These are phyloP conservation scores for Sylvilagus floridanus DNA, from an alignment of 2,797 vertebrate genomes.

Conservation along the genomic window DNA sequence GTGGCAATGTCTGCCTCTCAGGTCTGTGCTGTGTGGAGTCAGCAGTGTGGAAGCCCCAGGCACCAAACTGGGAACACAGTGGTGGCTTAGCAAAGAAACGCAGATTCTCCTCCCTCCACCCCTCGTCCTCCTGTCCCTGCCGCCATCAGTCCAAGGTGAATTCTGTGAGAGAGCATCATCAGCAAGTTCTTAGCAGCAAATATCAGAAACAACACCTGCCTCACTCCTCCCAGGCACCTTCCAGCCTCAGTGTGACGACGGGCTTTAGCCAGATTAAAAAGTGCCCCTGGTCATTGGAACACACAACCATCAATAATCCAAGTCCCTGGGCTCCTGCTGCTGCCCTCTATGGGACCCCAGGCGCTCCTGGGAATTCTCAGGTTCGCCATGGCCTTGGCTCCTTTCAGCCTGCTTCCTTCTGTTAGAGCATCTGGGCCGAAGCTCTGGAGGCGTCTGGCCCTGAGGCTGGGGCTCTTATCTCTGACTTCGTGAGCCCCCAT, in stretches of 20 bases:
- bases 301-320: neutral
- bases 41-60: neutral
- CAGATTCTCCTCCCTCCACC: neutral
- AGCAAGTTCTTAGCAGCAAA: slow-evolving; percentile 14
- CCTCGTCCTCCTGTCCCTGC: accelerated
- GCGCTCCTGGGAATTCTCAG: slow-evolving; percentile 40
- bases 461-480: slow-evolving; percentile 53
- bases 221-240: neutral
- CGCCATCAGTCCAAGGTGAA: too few species aligned
- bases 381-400: slow-evolving; percentile 4
- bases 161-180: neutral
- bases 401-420: slow-evolving; percentile 49
- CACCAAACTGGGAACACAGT: neutral
- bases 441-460: slow-evolving; percentile 47
- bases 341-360: neutral
- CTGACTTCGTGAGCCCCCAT: slow-evolving; percentile 1
- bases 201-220: neutral
- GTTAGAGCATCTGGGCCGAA: slow-evolving; percentile 50
- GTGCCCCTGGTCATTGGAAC: neutral
- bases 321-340: neutral
- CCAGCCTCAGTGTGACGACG: neutral
- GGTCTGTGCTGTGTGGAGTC: neutral
- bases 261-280: neutral
- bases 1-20: neutral
- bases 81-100: neutral